A percentile compares a stretch with the other conserved stretches of the same genome.
Conservation (phyloP, 2,888 invertebrate genomes). For the Mesorhabditis belari region DNA sequence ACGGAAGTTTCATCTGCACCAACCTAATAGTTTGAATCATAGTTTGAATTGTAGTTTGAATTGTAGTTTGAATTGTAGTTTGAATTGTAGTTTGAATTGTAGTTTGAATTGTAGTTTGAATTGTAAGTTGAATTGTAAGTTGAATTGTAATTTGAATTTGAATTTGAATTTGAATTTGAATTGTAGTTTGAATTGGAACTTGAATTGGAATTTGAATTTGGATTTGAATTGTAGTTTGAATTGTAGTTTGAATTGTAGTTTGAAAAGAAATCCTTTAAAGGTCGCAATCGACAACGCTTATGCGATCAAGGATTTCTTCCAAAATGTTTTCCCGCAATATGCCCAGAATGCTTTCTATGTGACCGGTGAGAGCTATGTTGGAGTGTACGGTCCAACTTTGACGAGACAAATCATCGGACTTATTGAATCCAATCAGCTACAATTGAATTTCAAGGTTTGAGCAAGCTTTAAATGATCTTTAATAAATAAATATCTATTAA, state of each 20-base stretch:
- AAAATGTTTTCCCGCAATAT: slow-evolving; percentile 55
- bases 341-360: slow-evolving; percentile 54
- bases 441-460: slow-evolving; percentile 23
- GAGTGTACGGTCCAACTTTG: slow-evolving; percentile 28
- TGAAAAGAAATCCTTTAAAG: slow-evolving; percentile 28
- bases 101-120: too few species aligned
- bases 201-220: too few species aligned
- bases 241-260: too few species aligned
- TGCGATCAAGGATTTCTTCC: slow-evolving; percentile 56
- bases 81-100: too few species aligned
- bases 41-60: too few species aligned
- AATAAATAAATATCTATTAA: not conserved
- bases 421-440: slow-evolving; percentile 17
- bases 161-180: too few species aligned
- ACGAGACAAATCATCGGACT: slow-evolving; percentile 14
- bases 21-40: too few species aligned
- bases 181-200: not conserved
- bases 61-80: too few species aligned
- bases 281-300: slow-evolving; percentile 55
- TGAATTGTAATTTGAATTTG: too few species aligned
- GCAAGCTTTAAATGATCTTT: not conserved
- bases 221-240: too few species aligned
- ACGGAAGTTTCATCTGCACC: too few species aligned
- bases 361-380: slow-evolving; percentile 38
- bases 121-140: too few species aligned